These are phyloP conservation scores for Alloplasta piceator DNA, from an alignment of 2,888 invertebrate genomes.

Conservation along the genomic window DNA sequence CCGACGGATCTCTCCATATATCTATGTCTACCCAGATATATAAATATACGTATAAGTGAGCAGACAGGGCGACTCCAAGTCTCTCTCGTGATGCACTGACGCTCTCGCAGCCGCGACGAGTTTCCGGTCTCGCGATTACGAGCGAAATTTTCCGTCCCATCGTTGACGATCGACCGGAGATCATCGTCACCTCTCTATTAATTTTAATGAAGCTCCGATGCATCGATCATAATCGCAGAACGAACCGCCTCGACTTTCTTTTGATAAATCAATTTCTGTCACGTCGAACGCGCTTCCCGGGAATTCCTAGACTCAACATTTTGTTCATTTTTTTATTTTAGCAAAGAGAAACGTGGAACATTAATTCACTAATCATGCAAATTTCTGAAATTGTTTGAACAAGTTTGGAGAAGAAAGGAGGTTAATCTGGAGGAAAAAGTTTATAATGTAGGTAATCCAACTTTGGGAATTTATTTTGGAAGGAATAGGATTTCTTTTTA, in stretches of 20 bases:
- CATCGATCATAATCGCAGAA: no score
- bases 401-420: no score
- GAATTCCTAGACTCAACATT: no score
- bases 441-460: no score
- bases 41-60: not conserved
- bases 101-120: slow-evolving; percentile 29
- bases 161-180: slow-evolving; percentile 21
- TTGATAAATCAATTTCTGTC: slow-evolving; percentile 3
- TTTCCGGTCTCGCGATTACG: slow-evolving; percentile 41
- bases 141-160: slow-evolving; percentile 28
- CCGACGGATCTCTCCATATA: not conserved
- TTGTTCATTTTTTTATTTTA: no score
- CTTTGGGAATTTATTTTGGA: no score
- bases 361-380: no score
- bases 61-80: slow-evolving; percentile 42
- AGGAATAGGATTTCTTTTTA: no score
- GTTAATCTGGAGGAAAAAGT: no score
- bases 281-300: no score
- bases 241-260: not conserved
- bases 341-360: no score
- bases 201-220: not conserved
- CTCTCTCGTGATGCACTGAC: slow-evolving; percentile 49
- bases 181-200: slow-evolving; percentile 18
- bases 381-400: no score
- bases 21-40: not conserved